Base-by-base conservation (phyloP, 2,113 vertebrate genomes). In the Poeciliopsis turrubarensis region DNA sequence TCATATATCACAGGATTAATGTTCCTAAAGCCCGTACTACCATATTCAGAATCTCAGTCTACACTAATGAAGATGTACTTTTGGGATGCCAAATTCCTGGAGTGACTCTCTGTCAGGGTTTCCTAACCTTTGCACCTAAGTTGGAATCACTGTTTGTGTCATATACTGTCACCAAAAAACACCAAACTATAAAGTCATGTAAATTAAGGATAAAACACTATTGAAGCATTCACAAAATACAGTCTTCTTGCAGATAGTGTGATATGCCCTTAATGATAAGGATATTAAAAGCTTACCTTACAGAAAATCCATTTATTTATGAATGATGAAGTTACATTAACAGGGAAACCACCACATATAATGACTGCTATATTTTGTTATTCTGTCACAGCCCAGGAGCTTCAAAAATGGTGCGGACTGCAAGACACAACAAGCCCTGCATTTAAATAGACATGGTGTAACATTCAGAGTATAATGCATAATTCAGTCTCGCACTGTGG, bases 401-500 rank as follows among this genome's bases (percentile, higher is more conserved):
- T 77, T 69, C 77, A 74, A 80, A 81, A 51, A 68, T 65, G n/a
- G 41, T n/a, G 60, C 26, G 60, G 60, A 60, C 39, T 14, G 37
- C 71, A 32, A 70, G 64, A 80, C 77, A 32, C 77, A 75, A 78
- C 77, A 74, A 75, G 85, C 54, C 6, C 60, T 66, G 78, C 86
- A 82, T 91, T 89, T 81, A 80, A 84, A 88, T 25, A 84, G 85
- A 87, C 71, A 80, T 29, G 85, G 84, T 88, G 83, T 85, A 89
- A 83, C 76, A 85, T 86, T 86, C 81, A 78, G 88, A 83, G 76
- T 60, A 71, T 79, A 80, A 86, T 93, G 87, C 87, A 91, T 91
- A 86, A 91, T 93, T 92, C 87, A 91, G 73, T 63, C 61, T 70
- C 5, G 73, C 79, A 26, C 78, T 81, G 82, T 89, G 84, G 85